Evolutionary conservation across 2,888 invertebrate genomes (phyloP).

Genomic region (Pelosia muscerda): DNA sequence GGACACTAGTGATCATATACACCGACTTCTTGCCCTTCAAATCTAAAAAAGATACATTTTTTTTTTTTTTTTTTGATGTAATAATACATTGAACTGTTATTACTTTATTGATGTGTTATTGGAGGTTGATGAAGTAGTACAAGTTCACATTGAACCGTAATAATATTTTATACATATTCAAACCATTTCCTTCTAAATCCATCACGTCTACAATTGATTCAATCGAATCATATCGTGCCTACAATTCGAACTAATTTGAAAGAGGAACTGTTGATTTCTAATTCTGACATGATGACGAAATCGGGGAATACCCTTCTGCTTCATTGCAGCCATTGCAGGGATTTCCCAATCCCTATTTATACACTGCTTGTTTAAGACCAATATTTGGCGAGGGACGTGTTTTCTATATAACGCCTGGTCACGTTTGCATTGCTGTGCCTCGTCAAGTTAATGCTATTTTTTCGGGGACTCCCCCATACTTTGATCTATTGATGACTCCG

Average conservation of each 20-base stretch:
- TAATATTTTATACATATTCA: no score
- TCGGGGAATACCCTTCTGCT: conserved; percentile 1
- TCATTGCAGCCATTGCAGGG: not conserved
- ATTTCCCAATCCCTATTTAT: not conserved
- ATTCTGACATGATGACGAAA: not conserved
- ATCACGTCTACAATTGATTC: not conserved
- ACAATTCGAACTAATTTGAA: not conserved
- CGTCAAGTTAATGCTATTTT: not conserved
- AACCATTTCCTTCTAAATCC: no score
- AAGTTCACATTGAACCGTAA: no score
- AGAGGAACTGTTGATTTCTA: not conserved
- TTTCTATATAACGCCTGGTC: not conserved
- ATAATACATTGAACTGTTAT: no score
- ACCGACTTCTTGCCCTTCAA: conserved; percentile 81
- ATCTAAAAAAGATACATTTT: conserved; percentile 62
- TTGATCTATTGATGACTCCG: not conserved
- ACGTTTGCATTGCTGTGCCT: no score
- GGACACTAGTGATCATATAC: conserved; percentile 82
- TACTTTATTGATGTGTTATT: no score
- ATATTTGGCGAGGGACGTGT: not conserved
- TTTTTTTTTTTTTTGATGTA: no score
- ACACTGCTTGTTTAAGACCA: not conserved
- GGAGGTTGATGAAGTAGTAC: no score
- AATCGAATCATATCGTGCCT: not conserved
- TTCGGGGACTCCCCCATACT: not conserved